Percentiles rank a stretch among this genome's conserved stretches.
phyloP scores from a whole-genome alignment of 2,888 invertebrate species.

The Bombylius discolor region DNA sequence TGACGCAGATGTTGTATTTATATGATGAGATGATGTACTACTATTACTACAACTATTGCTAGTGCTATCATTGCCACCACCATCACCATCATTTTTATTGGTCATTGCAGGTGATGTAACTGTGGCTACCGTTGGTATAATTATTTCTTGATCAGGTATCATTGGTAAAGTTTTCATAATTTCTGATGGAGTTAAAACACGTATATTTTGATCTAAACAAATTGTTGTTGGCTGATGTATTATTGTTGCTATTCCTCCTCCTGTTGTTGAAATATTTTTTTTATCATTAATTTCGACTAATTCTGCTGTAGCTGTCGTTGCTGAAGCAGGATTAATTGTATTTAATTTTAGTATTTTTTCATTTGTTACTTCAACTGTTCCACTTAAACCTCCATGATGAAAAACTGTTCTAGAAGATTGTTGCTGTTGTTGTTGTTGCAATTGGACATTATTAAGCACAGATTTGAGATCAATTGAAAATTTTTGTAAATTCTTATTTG shows the following conservation, averaged over 20 bases:
- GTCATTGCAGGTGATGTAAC: constrained; percentile 6
- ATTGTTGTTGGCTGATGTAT: not conserved
- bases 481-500: not conserved
- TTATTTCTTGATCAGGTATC: constrained; percentile 34
- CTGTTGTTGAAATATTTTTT: not conserved
- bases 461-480: not conserved
- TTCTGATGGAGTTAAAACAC: constrained; percentile 79
- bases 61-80: not conserved
- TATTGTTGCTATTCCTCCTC: not conserved
- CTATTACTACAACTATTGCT: not conserved
- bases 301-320: too few species aligned
- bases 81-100: not conserved
- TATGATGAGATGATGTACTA: not conserved
- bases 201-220: constrained; percentile 60
- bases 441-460: not conserved
- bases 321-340: not conserved
- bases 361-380: not conserved
- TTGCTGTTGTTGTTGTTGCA: constrained; percentile 3
- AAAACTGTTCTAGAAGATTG: not conserved
- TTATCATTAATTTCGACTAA: too few species aligned
- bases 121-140: constrained; percentile 7
- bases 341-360: not conserved
- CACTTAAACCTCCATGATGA: not conserved
- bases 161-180: constrained; percentile 84
- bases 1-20: not conserved